Evolutionary conservation across 2,113 vertebrate genomes (phyloP), one percentile per base, ranked within the genome.

Genomic region (Pleuronectes platessa): DNA sequence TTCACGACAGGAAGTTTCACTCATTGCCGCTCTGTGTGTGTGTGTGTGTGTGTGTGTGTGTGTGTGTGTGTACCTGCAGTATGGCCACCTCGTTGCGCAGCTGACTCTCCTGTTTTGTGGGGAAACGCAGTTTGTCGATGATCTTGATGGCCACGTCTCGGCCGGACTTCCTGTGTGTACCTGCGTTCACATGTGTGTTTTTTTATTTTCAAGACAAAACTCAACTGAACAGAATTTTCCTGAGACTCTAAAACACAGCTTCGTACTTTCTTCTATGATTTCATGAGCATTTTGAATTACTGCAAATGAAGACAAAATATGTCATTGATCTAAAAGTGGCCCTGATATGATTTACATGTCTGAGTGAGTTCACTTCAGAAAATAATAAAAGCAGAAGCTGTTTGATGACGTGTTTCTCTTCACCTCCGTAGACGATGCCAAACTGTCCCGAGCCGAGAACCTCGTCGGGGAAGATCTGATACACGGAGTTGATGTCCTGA

Each of bases 61-160:
- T 55, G 53, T 79, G 61, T 76, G 55, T 66, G 66, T 77, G 76
- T 76, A 99, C 97, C 97, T 99, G 98, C 79, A 99, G 93, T 91
- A 99, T 98, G 88, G 98, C 97, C 90, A 99, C 98, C 88, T 99
- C 98, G 70, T 99, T 99, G 68, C 97, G 95, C 76, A 99, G 96
- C 73, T 99, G 98, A 87, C 96, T 99, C 90, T 99, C 98, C 84
- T 99, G 97, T 85, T 99, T 99, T 26, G 97, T 99, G 54, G 97
- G 98, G 87, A 99, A 99, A 23, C 97, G 95, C 79, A 98, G 92
- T 91, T 99, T 99, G 88, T 99, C 97, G 59, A 99, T 99, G 88
- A 99, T 98, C 92, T 99, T 99, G 88, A 99, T 99, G 77, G 97
- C 98, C 66, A 99, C 97, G 74, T 99, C 98, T 92, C 97, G 95